Percentiles rank a stretch among this genome's conserved stretches.
Conservation (phyloP, 2,888 invertebrate species). For the Hanleya hanleyi region DNA sequence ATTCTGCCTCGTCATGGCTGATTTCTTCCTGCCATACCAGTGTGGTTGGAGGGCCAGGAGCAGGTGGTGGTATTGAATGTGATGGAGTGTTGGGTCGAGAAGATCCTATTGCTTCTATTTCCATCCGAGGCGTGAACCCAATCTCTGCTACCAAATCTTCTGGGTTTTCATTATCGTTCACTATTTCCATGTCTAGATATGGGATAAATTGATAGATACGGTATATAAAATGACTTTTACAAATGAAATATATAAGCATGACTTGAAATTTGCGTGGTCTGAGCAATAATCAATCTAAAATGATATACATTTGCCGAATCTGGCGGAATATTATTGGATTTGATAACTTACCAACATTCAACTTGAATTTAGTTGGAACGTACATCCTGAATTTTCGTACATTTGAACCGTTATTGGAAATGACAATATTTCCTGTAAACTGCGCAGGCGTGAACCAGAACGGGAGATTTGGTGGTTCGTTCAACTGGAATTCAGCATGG, state of each 20-base stretch:
- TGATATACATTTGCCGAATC: no score
- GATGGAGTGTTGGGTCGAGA: slow-evolving; percentile 32
- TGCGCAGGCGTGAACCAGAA: slow-evolving; percentile 52
- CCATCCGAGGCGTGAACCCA: slow-evolving; percentile 54
- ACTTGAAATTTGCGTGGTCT: no score
- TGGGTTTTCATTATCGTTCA: slow-evolving; percentile 36
- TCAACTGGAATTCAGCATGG: slow-evolving; percentile 54
- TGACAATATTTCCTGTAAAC: slow-evolving; percentile 42
- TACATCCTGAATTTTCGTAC: slow-evolving; percentile 38
- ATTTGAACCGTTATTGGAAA: slow-evolving; percentile 27
- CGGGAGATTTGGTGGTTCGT: slow-evolving; percentile 37
- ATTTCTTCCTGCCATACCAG: slow-evolving; percentile 46
- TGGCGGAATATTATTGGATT: background rate
- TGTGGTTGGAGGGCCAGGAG: slow-evolving; percentile 15
- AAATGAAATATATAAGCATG: background rate
- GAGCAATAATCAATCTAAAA: no score
- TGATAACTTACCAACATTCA: slow-evolving; percentile 44
- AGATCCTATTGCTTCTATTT: slow-evolving; percentile 25
- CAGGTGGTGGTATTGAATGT: slow-evolving; percentile 44
- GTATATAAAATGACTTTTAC: background rate
- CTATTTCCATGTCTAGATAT: slow-evolving; percentile 60
- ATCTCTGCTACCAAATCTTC: slow-evolving; percentile 60
- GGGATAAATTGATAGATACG: background rate
- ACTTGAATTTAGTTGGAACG: slow-evolving; percentile 37
- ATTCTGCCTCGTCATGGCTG: slow-evolving; percentile 31